Evolutionary conservation across 2,113 vertebrate species (phyloP), one percentile per base, ranked within the genome.

Genomic region (Protobothrops mucrosquamatus): DNA sequence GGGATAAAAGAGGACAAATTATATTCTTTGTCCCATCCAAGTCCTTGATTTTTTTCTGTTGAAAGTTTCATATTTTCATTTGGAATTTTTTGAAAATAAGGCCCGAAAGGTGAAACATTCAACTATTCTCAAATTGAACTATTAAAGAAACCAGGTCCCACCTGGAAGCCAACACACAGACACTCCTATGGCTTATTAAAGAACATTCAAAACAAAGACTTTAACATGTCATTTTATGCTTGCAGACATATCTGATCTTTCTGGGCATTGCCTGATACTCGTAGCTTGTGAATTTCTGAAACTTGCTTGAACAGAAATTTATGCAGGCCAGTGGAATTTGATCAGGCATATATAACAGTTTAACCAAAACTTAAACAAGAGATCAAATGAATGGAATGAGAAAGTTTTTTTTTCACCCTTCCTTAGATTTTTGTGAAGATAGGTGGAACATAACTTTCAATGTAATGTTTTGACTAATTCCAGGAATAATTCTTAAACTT

Each of bases 21-120:
- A 81, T 81, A 93, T 96, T 97, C 94, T 94, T 64, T 89, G 93
- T 92, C 89, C 74, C 95, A 87, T 85, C 96, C 94, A 92, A 93
- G 93, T 95, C 61, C 81, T 90, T 93, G 95, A 91, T 94, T 95
- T 96, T 96, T 95, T 95, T 89, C 86, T 94, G 88, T 94, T 93
- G 95, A 95, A 96, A 92, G 91, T 94, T 94, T 95, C 95, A 93
- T 92, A 89, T 95, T 97, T 96, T 96, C 94, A 97, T 96, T 95
- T 95, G 95, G 95, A 95, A 88, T 94, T 95, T 97, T 93, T 91
- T 91, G 95, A 95, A 95, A 97, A 93, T 93, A 91, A 91, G 94
- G 94, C 96, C 95, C 92, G 92, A 74, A 95, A 93, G 95, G 95
- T 93, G 93, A 94, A 95, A 95, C 93, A 86, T 95, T 93, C 93